Percentiles rank a stretch among this genome's conserved stretches.
Conservation (phyloP, 2,797 vertebrate genomes). For the Coendou prehensilis region DNA sequence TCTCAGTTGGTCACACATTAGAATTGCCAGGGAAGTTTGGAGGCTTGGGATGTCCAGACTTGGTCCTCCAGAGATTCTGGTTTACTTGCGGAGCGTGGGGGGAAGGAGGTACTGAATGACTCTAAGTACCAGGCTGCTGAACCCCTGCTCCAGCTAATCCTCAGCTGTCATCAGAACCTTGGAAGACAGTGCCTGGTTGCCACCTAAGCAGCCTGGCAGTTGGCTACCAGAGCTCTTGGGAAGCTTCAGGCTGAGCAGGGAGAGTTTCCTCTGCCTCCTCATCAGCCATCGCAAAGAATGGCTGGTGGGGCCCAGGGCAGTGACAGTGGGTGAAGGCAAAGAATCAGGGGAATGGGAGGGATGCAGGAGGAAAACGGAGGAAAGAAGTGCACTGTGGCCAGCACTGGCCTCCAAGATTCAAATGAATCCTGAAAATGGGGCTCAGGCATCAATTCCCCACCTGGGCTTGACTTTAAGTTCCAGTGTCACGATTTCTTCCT, state of each 20-base stretch:
- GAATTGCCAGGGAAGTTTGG: not conserved
- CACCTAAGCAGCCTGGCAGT: not conserved
- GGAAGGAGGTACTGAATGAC: accelerated
- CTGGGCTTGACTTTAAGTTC: not conserved
- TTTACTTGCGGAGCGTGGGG: not conserved
- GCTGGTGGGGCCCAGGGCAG: not conserved
- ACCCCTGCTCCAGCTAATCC: not conserved
- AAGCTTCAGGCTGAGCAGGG: not conserved
- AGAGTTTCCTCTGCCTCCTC: not conserved
- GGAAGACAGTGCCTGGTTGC: not conserved
- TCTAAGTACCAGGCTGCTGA: not conserved
- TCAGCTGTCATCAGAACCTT: not conserved
- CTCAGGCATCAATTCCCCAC: not conserved
- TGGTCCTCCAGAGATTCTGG: not conserved
- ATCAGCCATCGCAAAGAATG: not conserved
- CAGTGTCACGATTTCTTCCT: not conserved
- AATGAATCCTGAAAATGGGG: not conserved
- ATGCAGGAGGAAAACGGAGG: not conserved
- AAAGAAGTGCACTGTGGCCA: accelerated
- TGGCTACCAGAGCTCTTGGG: not conserved
- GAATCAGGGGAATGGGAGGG: not conserved
- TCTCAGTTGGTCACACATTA: not conserved
- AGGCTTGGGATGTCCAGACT: not conserved
- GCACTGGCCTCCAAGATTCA: not conserved
- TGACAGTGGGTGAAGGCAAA: not conserved